A percentile compares a stretch with the other conserved stretches of the same genome.
Evolutionary conservation across 2,888 invertebrate species (phyloP).

Genomic region (Lycophotia porphyrea): DNA sequence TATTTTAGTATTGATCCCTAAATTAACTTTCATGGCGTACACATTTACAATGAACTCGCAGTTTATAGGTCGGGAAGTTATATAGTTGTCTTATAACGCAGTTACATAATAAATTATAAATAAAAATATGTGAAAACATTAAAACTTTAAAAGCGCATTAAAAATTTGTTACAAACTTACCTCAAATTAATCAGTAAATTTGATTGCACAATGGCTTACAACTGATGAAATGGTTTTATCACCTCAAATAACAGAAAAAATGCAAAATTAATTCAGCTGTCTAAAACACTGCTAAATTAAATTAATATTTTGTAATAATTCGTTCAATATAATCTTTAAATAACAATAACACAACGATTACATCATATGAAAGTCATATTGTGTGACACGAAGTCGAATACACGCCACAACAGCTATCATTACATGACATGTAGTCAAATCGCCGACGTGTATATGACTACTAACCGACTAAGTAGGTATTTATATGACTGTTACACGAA

Average conservation of each 20-base stretch:
- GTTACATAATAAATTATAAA: neutral
- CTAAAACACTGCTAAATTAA: neutral
- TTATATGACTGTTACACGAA: constrained; percentile 19
- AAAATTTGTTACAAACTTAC: constrained; percentile 1
- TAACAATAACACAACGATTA: no score
- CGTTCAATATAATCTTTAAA: no score
- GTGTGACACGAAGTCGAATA: no score
- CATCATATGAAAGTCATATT: no score
- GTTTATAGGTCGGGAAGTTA: constrained; percentile 12
- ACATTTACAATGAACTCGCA: constrained; percentile 1
- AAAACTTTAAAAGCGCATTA: constrained; percentile 6
- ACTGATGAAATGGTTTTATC: constrained; percentile 1
- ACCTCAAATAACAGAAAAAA: constrained; percentile 4
- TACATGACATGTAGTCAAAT: no score
- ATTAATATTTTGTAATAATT: no score
- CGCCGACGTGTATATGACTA: no score
- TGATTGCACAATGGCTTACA: neutral
- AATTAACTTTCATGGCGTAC: neutral
- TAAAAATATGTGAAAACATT: neutral
- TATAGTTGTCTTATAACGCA: neutral
- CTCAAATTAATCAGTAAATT: constrained; percentile 5
- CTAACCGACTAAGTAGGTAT: constrained; percentile 34
- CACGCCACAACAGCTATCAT: no score
- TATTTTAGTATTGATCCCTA: constrained; percentile 8
- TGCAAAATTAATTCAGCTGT: constrained; percentile 1